Percentiles rank a stretch among this genome's conserved stretches.
These are phyloP conservation scores for Heliconius hewitsoni DNA, from an alignment of 1,140 invertebrate species.

Conservation along the genomic window DNA sequence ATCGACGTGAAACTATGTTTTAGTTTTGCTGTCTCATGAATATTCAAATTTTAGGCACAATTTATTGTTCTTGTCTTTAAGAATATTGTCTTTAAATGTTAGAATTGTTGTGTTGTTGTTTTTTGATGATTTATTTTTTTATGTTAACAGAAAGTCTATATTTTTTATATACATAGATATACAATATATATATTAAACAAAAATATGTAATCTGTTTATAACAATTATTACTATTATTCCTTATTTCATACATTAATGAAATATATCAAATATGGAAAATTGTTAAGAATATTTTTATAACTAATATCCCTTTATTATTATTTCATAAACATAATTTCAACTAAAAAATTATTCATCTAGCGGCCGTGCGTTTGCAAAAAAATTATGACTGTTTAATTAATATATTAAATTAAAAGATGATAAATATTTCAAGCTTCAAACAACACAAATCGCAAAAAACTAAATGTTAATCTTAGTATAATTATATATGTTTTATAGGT, in stretches of 20 bases:
- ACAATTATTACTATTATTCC: too few species aligned
- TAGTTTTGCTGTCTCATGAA: constrained; percentile 14
- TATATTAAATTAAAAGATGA: not conserved
- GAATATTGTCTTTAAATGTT: not conserved
- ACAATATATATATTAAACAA: too few species aligned
- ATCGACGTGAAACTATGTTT: constrained; percentile 47
- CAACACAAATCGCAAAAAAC: not conserved
- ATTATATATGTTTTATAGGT: constrained; percentile 1
- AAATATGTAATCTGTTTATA: too few species aligned
- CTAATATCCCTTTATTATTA: not conserved
- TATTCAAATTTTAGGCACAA: not conserved
- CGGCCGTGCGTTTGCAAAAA: not conserved
- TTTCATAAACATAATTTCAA: not conserved
- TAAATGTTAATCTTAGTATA: not conserved
- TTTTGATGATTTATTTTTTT: not conserved
- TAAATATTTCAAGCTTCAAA: not conserved
- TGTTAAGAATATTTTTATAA: too few species aligned
- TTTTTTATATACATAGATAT: too few species aligned
- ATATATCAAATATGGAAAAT: too few species aligned
- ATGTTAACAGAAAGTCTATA: too few species aligned
- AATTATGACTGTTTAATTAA: not conserved
- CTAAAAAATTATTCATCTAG: not conserved
- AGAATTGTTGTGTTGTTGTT: not conserved
- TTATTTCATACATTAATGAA: too few species aligned
- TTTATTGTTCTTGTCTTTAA: not conserved